Base-by-base conservation (phyloP, 2,888 invertebrate genomes). In the Vandiemenella viatica region DNA sequence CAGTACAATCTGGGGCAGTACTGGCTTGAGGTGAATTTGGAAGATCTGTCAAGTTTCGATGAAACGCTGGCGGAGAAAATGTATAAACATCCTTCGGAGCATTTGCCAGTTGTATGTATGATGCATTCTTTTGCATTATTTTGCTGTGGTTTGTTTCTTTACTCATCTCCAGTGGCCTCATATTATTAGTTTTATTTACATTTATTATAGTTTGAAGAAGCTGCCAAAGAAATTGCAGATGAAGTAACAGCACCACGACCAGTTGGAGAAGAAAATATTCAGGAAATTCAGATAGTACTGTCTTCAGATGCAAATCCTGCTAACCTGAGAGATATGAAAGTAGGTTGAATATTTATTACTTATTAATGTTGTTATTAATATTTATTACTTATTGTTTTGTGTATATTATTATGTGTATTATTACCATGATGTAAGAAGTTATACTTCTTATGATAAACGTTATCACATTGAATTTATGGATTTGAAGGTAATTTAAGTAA, bases 201-300 rank as follows among this genome's bases (percentile, higher is more conserved):
- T 37, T 46, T 21, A n/a, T n/a, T n/a, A 15, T 3, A 64, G 62
- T 83, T 98, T 63, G 98, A 98, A 69, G 95, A 95, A 66, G 96
- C 96, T 32, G 92, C 92, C 0, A 89, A 80, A 64, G 95, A 96
- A 67, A 86, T 95, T 42, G 97, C 90, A 1, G 96, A 97, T 76
- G 97, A 97, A 68, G 72, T 99, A 17, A 97, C 96, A 15, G 77
- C 85, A 10, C 96, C 97, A 0, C 74, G 96, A 49, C 89, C 92
- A 0, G 83, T 85, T 60, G 88, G 85, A 1, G 91, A 95, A 59
- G 88, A 92, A 59, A 77, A 81, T 52, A 75, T 96, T 32, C 81
- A 92, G 63, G 91, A 95, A 62, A 85, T 98, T 59, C 98, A 98
- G 69, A 80, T 97, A 42, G 74, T 92, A 59, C 66, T 97, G 6